These are phyloP conservation scores for Vanessa cardui DNA, from an alignment of 2,888 invertebrate species.

Conservation along the genomic window DNA sequence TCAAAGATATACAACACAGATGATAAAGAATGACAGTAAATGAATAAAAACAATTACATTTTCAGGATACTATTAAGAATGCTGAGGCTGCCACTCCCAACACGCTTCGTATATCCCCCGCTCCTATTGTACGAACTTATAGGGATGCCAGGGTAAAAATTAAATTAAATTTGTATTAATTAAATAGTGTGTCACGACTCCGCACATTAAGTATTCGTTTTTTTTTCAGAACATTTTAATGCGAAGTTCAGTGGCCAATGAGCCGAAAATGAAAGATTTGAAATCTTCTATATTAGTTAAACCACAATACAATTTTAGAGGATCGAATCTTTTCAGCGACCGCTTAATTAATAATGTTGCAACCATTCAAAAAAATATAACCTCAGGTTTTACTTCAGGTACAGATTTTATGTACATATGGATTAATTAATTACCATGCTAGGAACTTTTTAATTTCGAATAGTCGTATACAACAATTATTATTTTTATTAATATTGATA, in stretches of 20 bases:
- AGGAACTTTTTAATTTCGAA: too few relatives aligned
- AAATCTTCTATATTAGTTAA: slow-evolving; percentile 56
- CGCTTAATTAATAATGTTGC: slow-evolving; percentile 26
- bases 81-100: slow-evolving; percentile 47
- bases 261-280: slow-evolving; percentile 52
- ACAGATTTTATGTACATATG: not conserved
- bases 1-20: not conserved
- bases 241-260: slow-evolving; percentile 54
- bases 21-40: not conserved
- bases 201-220: not conserved
- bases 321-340: slow-evolving; percentile 42
- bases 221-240: slow-evolving; percentile 52
- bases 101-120: slow-evolving; percentile 60
- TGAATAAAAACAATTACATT: not conserved
- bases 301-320: slow-evolving; percentile 48
- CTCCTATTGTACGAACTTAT: slow-evolving; percentile 61
- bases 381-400: slow-evolving; percentile 51
- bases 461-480: too few relatives aligned
- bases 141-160: slow-evolving; percentile 63
- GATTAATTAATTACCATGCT: not conserved
- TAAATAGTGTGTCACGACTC: not conserved
- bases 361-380: slow-evolving; percentile 43
- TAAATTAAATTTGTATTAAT: not conserved
- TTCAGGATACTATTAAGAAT: slow-evolving; percentile 40
- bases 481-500: too few relatives aligned